Conservation (phyloP, 1,140 invertebrate species). For the Neuroterus valhalla region DNA sequence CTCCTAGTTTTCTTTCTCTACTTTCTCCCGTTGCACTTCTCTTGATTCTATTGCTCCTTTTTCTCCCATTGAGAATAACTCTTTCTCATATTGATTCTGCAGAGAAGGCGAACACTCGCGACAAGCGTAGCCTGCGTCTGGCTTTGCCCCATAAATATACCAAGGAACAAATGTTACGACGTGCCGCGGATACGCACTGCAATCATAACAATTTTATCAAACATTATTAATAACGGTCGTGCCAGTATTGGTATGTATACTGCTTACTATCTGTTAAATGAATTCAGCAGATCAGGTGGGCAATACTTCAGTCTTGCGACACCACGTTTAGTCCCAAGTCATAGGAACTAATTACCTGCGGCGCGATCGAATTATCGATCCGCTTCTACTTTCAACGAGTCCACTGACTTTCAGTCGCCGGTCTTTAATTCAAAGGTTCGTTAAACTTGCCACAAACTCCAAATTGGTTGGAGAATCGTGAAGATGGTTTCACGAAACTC, state of each 20-base stretch:
- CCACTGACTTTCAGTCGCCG: background rate
- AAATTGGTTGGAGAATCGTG: too few species aligned
- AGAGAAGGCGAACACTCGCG: constrained; percentile 49
- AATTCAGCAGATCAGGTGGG: background rate
- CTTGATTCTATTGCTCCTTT: too few species aligned
- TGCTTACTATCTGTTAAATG: background rate
- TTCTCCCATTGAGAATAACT: constrained; percentile 51
- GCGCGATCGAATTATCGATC: background rate
- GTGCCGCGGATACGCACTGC: constrained; percentile 38
- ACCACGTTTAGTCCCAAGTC: background rate
- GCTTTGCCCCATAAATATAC: constrained; percentile 51
- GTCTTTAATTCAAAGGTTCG: background rate
- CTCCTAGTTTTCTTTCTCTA: constrained; percentile 37
- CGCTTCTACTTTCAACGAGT: constrained; percentile 3
- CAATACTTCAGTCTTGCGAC: background rate
- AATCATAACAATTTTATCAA: background rate
- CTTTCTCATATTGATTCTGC: constrained; percentile 53
- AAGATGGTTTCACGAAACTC: too few species aligned
- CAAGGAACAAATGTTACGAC: constrained; percentile 54
- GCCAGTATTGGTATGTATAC: background rate
- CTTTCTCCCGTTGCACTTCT: constrained; percentile 38
- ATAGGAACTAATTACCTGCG: background rate
- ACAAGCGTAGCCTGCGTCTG: constrained; percentile 44
- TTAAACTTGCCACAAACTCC: background rate
- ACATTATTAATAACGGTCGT: background rate